Percentiles rank a stretch among this genome's conserved stretches.
These are phyloP conservation scores for Dinocampus coccinellae DNA, from an alignment of 2,888 invertebrate genomes.

Conservation along the genomic window DNA sequence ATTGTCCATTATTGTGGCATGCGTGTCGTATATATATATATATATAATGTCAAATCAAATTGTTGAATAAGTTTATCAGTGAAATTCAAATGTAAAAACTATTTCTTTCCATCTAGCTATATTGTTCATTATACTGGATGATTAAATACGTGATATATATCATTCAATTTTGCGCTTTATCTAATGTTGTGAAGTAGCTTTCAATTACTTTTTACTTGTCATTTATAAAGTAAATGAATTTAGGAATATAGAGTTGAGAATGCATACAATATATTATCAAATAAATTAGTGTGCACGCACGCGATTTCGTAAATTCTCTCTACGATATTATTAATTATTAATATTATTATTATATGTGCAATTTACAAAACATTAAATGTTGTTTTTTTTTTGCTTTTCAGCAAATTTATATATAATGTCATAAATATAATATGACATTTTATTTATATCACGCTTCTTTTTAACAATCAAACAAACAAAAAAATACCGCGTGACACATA, in stretches of 20 bases:
- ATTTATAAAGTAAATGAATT: slow-evolving; percentile 26
- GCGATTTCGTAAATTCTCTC: slow-evolving; percentile 34
- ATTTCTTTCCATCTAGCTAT: not conserved
- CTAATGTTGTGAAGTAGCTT: slow-evolving; percentile 52
- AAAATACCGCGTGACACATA: not conserved
- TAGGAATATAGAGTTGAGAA: not conserved
- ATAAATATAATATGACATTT: not conserved
- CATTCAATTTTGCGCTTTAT: not conserved
- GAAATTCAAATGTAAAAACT: not conserved
- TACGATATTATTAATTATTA: too few relatives aligned
- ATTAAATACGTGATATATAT: not conserved
- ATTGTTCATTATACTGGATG: slow-evolving; percentile 1
- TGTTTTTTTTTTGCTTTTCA: not conserved
- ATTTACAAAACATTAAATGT: not conserved
- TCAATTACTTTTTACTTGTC: slow-evolving; percentile 32
- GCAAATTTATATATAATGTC: not conserved
- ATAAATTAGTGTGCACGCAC: slow-evolving; percentile 41
- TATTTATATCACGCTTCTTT: not conserved
- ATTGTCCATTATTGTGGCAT: not conserved
- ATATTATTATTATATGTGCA: not conserved
- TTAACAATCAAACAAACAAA: not conserved
- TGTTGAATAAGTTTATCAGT: not conserved
- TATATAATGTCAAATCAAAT: not conserved
- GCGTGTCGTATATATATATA: not conserved
- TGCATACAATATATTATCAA: not conserved